Percentiles rank a stretch among this genome's conserved stretches.
Evolutionary conservation across 2,113 vertebrate genomes (phyloP).

Genomic region (Aramus guarauna): DNA sequence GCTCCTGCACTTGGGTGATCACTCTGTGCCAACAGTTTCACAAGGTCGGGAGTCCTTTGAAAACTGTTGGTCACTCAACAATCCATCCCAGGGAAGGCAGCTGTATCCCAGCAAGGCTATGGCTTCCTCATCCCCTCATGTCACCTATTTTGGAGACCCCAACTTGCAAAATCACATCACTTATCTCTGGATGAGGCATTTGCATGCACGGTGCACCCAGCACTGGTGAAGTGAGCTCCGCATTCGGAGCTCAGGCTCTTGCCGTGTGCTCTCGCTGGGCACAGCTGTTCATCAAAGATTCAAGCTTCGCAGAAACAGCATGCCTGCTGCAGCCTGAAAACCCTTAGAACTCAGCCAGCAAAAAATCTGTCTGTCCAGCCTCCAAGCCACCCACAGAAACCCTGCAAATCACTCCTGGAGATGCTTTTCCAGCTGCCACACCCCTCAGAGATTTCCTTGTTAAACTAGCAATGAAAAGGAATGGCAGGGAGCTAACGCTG

Average conservation of each 20-base stretch:
- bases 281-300: background rate
- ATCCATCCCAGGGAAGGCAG: background rate
- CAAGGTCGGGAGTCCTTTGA: accelerated
- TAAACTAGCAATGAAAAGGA: background rate
- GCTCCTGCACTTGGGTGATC: background rate
- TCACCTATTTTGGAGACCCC: background rate
- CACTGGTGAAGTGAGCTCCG: background rate
- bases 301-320: background rate
- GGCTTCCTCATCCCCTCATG: background rate
- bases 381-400: background rate
- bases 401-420: background rate
- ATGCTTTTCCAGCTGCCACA: conserved; percentile 14
- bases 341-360: background rate
- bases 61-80: background rate
- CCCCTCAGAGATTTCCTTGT: background rate
- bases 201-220: background rate
- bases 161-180: background rate
- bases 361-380: background rate
- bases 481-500: background rate
- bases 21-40: background rate
- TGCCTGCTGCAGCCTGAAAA: background rate
- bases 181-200: background rate
- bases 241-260: accelerated
- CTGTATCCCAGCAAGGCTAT: background rate
- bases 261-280: accelerated